Percentiles rank a stretch among this genome's conserved stretches.
Conservation (phyloP, 1,140 invertebrate genomes). For the Drosophila parabipectinata region DNA sequence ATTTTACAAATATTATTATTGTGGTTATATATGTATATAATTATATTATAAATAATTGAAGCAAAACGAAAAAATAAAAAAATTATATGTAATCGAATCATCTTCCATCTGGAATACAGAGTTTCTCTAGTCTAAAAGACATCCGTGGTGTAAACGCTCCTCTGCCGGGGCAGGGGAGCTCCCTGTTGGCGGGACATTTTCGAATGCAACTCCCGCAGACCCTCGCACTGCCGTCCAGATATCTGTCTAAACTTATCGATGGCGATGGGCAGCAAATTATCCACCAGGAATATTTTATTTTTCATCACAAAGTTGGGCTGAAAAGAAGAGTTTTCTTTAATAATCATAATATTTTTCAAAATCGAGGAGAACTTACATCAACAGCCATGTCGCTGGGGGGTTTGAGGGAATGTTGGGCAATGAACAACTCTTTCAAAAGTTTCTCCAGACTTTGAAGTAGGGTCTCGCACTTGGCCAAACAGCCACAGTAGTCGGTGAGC, state of each 20-base stretch:
- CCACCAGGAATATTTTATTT: conserved; percentile 79
- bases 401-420: conserved; percentile 74
- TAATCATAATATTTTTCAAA: neutral
- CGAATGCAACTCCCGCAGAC: conserved; percentile 55
- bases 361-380: conserved; percentile 61
- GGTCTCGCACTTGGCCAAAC: conserved; percentile 74
- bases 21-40: conserved; percentile 84
- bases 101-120: conserved; percentile 7
- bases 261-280: conserved; percentile 76
- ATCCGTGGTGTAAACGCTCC: conserved; percentile 82
- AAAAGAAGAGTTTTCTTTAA: conserved; percentile 9
- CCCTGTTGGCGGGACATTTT: conserved; percentile 71
- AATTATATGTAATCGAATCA: conserved; percentile 83
- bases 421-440: conserved; percentile 69
- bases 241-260: conserved; percentile 74
- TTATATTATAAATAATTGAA: conserved; percentile 84
- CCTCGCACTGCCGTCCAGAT: conserved; percentile 66
- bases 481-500: conserved; percentile 75
- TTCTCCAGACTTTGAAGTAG: conserved; percentile 68
- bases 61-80: conserved; percentile 77
- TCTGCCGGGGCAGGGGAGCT: conserved; percentile 77
- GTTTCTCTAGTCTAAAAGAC: conserved; percentile 55
- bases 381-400: conserved; percentile 72
- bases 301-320: conserved; percentile 82
- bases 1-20: conserved; percentile 83